Base-by-base conservation (phyloP, 2,888 invertebrate species). In the Trichogramma dendrolimi region DNA sequence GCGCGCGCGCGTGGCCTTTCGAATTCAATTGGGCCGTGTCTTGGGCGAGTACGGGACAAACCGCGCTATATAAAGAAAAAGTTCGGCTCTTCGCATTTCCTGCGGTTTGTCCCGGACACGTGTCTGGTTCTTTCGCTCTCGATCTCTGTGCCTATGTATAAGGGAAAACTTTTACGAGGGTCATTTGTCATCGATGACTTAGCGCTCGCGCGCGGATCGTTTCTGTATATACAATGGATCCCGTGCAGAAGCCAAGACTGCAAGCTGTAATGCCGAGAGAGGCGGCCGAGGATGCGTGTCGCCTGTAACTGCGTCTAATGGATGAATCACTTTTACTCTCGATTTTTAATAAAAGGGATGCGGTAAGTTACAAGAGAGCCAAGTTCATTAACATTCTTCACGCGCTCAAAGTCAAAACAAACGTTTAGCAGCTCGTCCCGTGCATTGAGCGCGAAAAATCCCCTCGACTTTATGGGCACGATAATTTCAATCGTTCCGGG, bases 141-240 rank as follows among this genome's bases (percentile, higher is more conserved):
- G 27, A 27, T 27, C 27, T 27, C 27, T 27, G 27, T 27, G 27
- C 27, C 27, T 27, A 27, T 27, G 27, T 27, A 2, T 27, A 27
- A 27, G 27, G 27, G 27, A 27, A 27, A 27, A 27, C 27, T 27
- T 27, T 27, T 27, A 27, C 60, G 38, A 40, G 48, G 42, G 59
- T 62, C 57, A 71, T 71, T 71, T 71, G 70, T 71, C 70, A 70
- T 66, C 65, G 67, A 68, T 71, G 71, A 71, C 69, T 71, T 70
- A 27, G 71, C 70, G 65, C 67, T 44, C 57, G 62, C 27, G 6
- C 6, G 14, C 4, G 40, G 8, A 14, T 43, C 42, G 8, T 27
- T 27, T 27, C 27, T 27, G 3, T 27, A 27, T 27, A 3, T 27
- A 27, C 27, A 27, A 27, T 27, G 27, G 5, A 48, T 6, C 11